A percentile compares a stretch with the other conserved stretches of the same genome.
These are phyloP conservation scores for Alosa alosa DNA, from an alignment of 2,113 vertebrate genomes.

Conservation along the genomic window DNA sequence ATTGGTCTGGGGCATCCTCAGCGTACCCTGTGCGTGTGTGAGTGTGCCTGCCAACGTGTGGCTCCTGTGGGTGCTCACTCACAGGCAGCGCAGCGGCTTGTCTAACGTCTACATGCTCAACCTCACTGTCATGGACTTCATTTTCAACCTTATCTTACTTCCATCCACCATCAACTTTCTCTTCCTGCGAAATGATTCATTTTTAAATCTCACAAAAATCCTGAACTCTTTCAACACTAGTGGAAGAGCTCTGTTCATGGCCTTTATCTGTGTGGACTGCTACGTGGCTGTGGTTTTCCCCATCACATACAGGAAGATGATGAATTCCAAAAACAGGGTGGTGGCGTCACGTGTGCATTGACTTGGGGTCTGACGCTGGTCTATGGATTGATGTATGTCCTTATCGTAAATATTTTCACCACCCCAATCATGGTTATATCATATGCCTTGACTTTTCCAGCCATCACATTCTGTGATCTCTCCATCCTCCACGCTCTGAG, in stretches of 20 bases:
- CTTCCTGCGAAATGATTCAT: not conserved
- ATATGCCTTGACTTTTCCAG: not conserved
- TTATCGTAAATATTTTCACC: no score
- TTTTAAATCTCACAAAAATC: not conserved
- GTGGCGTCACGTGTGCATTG: not conserved
- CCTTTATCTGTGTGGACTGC: slow-evolving; percentile 32
- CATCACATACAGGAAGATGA: slow-evolving; percentile 27
- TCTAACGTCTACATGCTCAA: slow-evolving; percentile 31
- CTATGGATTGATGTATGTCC: no score
- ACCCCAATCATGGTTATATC: not conserved
- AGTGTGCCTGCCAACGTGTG: slow-evolving; percentile 22
- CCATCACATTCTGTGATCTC: slow-evolving; percentile 37
- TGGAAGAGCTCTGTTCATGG: slow-evolving; percentile 21
- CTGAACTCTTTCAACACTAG: not conserved
- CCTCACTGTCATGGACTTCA: slow-evolving; percentile 27
- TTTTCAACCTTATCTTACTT: not conserved
- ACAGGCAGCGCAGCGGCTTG: not conserved
- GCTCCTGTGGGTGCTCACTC: slow-evolving; percentile 24
- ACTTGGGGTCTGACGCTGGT: not conserved
- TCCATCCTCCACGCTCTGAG: slow-evolving; percentile 17
- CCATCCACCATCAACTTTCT: slow-evolving; percentile 15
- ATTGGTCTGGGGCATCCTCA: not conserved
- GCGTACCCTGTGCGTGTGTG: slow-evolving; percentile 2
- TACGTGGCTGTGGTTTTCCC: slow-evolving; percentile 38
- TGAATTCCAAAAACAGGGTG: not conserved